These are phyloP conservation scores for Leptopilina boulardi DNA, from an alignment of 1,140 invertebrate genomes.

Conservation along the genomic window DNA sequence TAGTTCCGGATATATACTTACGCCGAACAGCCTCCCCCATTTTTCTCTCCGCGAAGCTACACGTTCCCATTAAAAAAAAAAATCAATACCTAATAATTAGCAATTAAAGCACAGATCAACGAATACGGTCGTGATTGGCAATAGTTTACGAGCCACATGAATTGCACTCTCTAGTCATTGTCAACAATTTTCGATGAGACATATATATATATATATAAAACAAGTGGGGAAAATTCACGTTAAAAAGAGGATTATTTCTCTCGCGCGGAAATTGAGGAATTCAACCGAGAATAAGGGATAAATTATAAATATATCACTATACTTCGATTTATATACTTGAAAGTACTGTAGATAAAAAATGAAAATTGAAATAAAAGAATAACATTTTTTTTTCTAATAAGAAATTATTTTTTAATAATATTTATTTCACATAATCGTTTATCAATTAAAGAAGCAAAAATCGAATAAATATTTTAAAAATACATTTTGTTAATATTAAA, in stretches of 20 bases:
- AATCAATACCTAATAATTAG: slow-evolving; percentile 76
- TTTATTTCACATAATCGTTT: no score
- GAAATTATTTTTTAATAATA: no score
- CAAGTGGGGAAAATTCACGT: no score
- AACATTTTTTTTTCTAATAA: no score
- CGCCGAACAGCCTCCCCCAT: slow-evolving; percentile 52
- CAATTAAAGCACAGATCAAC: slow-evolving; percentile 67
- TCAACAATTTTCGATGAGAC: not conserved
- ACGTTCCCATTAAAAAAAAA: slow-evolving; percentile 70
- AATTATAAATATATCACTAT: not conserved
- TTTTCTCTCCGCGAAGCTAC: slow-evolving; percentile 52
- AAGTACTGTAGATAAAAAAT: not conserved
- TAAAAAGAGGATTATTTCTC: slow-evolving; percentile 8
- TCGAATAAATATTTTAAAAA: no score
- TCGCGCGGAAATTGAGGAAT: not conserved
- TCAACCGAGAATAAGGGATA: not conserved
- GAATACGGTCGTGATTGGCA: slow-evolving; percentile 31
- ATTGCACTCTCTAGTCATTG: slow-evolving; percentile 13
- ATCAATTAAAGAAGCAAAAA: no score
- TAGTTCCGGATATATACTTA: slow-evolving; percentile 61
- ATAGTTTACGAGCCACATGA: not conserved
- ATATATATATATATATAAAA: no score
- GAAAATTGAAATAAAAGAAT: not conserved
- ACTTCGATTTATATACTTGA: not conserved
- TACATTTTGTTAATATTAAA: no score